Conservation (phyloP, 2,797 vertebrate species). For the Darevskia nairensis region DNA sequence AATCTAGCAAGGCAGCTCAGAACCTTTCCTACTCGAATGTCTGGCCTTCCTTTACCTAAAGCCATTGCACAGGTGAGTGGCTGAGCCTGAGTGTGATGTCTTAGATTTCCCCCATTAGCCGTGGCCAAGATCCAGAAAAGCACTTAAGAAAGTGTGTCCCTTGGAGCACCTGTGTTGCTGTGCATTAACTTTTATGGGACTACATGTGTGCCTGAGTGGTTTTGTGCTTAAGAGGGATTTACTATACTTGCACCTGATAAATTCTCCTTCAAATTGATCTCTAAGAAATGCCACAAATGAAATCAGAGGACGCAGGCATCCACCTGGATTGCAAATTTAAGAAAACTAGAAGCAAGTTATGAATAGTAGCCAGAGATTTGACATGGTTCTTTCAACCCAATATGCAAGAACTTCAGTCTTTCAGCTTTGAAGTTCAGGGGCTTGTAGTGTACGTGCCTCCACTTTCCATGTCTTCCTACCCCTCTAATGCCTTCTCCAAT, state of each 20-base stretch:
- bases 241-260: background rate
- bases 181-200: conserved; percentile 36
- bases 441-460: too few species aligned
- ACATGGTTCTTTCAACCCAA: background rate
- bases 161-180: conserved; percentile 3
- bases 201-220: conserved; percentile 20
- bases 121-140: conserved; percentile 38
- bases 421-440: background rate
- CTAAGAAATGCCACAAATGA: background rate
- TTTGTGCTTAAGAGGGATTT: background rate
- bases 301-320: background rate
- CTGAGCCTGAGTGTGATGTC: background rate
- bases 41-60: background rate
- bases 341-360: background rate
- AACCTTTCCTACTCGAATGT: background rate
- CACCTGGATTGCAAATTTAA: background rate
- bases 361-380: background rate
- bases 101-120: background rate
- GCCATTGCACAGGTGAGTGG: conserved; percentile 10
- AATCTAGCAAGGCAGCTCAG: background rate
- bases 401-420: background rate
- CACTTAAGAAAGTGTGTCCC: background rate
- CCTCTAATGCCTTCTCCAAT: background rate
- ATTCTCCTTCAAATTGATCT: background rate
- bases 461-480: background rate